These are phyloP conservation scores for Plagodis pulveraria DNA, from an alignment of 2,888 invertebrate species.

Conservation along the genomic window DNA sequence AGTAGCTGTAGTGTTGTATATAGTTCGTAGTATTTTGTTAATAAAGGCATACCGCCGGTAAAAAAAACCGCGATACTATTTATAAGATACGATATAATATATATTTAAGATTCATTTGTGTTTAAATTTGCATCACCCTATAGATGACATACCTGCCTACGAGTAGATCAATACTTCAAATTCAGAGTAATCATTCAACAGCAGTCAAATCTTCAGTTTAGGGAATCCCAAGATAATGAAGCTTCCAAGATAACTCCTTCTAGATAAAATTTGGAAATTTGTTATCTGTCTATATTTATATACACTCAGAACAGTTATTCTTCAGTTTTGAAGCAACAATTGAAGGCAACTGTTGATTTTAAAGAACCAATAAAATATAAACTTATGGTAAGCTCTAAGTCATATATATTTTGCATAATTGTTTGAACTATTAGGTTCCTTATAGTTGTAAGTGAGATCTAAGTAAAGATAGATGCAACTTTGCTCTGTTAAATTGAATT, in stretches of 20 bases:
- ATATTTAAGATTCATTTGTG: too few relatives aligned
- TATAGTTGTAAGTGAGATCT: too few relatives aligned
- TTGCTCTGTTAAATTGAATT: too few relatives aligned
- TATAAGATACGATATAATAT: too few relatives aligned
- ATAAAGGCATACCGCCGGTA: too few relatives aligned
- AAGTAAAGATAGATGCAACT: too few relatives aligned
- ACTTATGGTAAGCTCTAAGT: slow-evolving; percentile 14
- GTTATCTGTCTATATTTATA: slow-evolving; percentile 47
- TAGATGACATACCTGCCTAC: slow-evolving; percentile 7
- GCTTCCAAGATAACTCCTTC: slow-evolving; percentile 49
- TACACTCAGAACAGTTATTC: slow-evolving; percentile 13
- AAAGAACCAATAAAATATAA: slow-evolving; percentile 12
- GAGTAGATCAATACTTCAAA: slow-evolving; percentile 18
- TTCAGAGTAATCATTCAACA: slow-evolving; percentile 40
- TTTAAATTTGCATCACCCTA: neutral
- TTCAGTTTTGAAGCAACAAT: slow-evolving; percentile 27
- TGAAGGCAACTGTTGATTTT: slow-evolving; percentile 27
- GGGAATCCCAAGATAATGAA: slow-evolving; percentile 47
- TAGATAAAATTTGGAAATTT: slow-evolving; percentile 46
- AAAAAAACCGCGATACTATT: too few relatives aligned
- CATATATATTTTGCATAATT: neutral
- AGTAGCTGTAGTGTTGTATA: too few relatives aligned
- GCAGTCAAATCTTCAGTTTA: slow-evolving; percentile 39
- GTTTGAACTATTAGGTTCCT: too few relatives aligned
- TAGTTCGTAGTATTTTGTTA: too few relatives aligned